A percentile compares a stretch with the other conserved stretches of the same genome.
Conservation (phyloP, 2,888 invertebrate genomes). For the Epirrhoe alternata region DNA sequence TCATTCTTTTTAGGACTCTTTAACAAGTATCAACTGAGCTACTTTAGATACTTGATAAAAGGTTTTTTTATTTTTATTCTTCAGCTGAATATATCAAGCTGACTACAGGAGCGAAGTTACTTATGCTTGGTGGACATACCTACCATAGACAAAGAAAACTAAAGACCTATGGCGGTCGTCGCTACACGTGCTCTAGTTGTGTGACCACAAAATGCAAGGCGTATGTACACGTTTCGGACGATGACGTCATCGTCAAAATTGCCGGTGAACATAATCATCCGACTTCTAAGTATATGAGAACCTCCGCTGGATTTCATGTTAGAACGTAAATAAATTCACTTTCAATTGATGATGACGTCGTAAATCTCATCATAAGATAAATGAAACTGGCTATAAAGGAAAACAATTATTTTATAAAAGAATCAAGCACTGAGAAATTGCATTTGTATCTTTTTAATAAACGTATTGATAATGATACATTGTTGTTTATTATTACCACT, state of each 20-base stretch:
- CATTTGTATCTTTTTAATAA: not conserved
- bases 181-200: slow-evolving; percentile 8
- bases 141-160: slow-evolving; percentile 1
- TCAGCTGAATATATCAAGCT: not conserved
- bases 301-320: slow-evolving; percentile 10
- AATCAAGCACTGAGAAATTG: not conserved
- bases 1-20: too few species aligned
- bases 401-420: not conserved
- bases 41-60: not conserved
- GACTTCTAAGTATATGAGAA: slow-evolving; percentile 19
- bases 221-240: slow-evolving; percentile 4
- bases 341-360: too few species aligned
- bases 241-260: slow-evolving; percentile 4
- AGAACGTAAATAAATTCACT: slow-evolving; percentile 3
- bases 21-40: too few species aligned
- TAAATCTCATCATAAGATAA: too few species aligned
- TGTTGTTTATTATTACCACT: not conserved
- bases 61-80: too few species aligned
- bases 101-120: not conserved
- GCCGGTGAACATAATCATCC: slow-evolving; percentile 32
- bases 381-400: too few species aligned
- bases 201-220: slow-evolving; percentile 19
- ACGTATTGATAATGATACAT: not conserved
- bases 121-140: slow-evolving; percentile 1
- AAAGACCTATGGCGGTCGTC: not conserved